Percentiles rank a stretch among this genome's conserved stretches.
These are phyloP conservation scores for Caenorhabditis inopinata DNA, from an alignment of 1,140 invertebrate species.

Conservation along the genomic window DNA sequence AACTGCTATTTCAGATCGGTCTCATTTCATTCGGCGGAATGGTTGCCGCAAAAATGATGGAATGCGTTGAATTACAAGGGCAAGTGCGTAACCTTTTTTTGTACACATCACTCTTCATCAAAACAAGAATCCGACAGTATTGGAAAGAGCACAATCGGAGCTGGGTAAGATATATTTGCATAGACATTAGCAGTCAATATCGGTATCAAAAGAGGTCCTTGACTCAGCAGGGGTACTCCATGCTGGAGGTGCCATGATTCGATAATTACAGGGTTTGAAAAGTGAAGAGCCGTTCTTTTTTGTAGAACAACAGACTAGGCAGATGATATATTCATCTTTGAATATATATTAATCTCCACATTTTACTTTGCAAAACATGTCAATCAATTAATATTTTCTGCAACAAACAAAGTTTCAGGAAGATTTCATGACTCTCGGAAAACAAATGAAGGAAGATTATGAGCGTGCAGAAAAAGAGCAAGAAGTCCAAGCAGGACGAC, in stretches of 20 bases:
- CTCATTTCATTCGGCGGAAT: slow-evolving; percentile 40
- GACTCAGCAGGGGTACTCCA: not conserved
- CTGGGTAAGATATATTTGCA: slow-evolving; percentile 41
- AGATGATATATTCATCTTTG: not conserved
- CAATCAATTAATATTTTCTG: no score
- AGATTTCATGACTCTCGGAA: slow-evolving; percentile 23
- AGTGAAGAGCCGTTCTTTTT: no score
- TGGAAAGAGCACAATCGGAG: slow-evolving; percentile 27
- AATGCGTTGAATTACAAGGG: not conserved
- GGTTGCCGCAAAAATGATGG: slow-evolving; percentile 31
- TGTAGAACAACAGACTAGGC: not conserved
- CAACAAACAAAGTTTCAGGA: slow-evolving; percentile 24
- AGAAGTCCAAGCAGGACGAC: not conserved
- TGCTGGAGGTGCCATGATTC: not conserved
- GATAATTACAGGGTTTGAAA: slow-evolving; percentile 26
- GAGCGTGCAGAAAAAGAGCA: not conserved
- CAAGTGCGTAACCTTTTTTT: slow-evolving; percentile 37
- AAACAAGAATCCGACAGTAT: slow-evolving; percentile 26
- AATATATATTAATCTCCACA: not conserved
- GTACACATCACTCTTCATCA: slow-evolving; percentile 40
- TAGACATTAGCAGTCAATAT: slow-evolving; percentile 30
- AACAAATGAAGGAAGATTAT: not conserved
- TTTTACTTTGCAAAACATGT: no score
- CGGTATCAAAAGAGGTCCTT: not conserved
- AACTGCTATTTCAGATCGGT: slow-evolving; percentile 18